Percentiles rank a stretch among this genome's conserved stretches.
Evolutionary conservation across 1,140 invertebrate species (phyloP).

Genomic region (Drosophila mayri): DNA sequence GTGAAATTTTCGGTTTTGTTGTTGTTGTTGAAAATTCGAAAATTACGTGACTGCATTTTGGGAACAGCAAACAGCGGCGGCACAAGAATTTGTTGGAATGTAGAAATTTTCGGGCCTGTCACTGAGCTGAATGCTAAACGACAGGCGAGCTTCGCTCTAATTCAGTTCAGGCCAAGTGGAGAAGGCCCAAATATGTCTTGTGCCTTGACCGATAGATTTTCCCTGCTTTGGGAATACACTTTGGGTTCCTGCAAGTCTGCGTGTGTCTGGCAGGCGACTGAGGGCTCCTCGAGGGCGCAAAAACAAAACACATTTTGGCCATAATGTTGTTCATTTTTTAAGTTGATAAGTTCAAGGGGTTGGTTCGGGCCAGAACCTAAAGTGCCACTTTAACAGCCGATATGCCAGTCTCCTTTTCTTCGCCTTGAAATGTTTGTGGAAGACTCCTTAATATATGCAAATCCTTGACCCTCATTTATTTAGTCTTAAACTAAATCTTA

Average conservation of each 20-base stretch:
- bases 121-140: slow-evolving; percentile 80
- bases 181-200: slow-evolving; percentile 34
- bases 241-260: not conserved
- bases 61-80: slow-evolving; percentile 55
- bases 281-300: not conserved
- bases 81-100: slow-evolving; percentile 73
- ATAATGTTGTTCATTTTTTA: slow-evolving; percentile 83
- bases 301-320: slow-evolving; percentile 59
- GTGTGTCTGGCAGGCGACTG: slow-evolving; percentile 8
- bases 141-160: slow-evolving; percentile 23
- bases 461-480: slow-evolving; percentile 26
- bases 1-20: slow-evolving; percentile 64
- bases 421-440: not conserved
- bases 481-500: slow-evolving; percentile 15
- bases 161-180: slow-evolving; percentile 9
- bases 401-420: not conserved
- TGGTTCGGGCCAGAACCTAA: not conserved
- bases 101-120: slow-evolving; percentile 71
- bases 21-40: slow-evolving; percentile 80
- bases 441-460: slow-evolving; percentile 5
- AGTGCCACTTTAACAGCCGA: not conserved
- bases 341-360: slow-evolving; percentile 64
- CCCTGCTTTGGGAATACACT: not conserved
- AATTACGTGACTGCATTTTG: slow-evolving; percentile 81
- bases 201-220: slow-evolving; percentile 33